A percentile compares a stretch with the other conserved stretches of the same genome.
These are phyloP conservation scores for Aethina tumida DNA, from an alignment of 1,140 invertebrate species.

Conservation along the genomic window DNA sequence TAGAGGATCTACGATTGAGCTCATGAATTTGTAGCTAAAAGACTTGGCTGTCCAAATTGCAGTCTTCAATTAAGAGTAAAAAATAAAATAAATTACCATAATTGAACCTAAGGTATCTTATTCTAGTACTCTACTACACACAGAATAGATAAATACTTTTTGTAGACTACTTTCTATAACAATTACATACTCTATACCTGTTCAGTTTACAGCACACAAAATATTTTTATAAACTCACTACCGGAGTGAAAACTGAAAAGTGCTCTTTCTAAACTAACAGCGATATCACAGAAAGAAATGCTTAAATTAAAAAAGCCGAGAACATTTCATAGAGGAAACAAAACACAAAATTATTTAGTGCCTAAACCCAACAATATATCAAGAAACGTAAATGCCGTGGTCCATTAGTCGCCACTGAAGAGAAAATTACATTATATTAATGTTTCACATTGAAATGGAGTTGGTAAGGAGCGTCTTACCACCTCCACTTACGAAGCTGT, in stretches of 20 bases:
- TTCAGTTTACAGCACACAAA: constrained; percentile 19
- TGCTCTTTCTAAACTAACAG: constrained; percentile 27
- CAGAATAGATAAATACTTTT: constrained; percentile 25
- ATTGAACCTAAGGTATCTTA: constrained; percentile 22
- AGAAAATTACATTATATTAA: too few species aligned
- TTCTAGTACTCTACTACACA: constrained; percentile 27
- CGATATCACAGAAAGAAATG: constrained; percentile 30
- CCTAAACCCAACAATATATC: too few species aligned
- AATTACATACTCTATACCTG: constrained; percentile 20
- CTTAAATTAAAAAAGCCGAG: constrained; percentile 22
- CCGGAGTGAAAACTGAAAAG: constrained; percentile 9
- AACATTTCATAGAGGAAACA: constrained; percentile 14
- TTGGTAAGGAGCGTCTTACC: too few species aligned
- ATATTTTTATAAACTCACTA: constrained; percentile 10
- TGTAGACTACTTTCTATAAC: constrained; percentile 26
- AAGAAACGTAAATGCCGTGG: too few species aligned
- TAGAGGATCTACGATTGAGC: too few species aligned
- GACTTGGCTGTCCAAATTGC: too few species aligned
- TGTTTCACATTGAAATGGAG: too few species aligned
- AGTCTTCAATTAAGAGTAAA: constrained; percentile 10
- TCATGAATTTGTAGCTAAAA: too few species aligned
- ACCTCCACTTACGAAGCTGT: too few species aligned
- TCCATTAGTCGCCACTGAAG: too few species aligned
- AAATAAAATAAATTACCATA: constrained; percentile 19
- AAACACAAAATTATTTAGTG: constrained; percentile 20